phyloP scores from a whole-genome alignment of 1,140 invertebrate species.

The Drosophila auraria region DNA sequence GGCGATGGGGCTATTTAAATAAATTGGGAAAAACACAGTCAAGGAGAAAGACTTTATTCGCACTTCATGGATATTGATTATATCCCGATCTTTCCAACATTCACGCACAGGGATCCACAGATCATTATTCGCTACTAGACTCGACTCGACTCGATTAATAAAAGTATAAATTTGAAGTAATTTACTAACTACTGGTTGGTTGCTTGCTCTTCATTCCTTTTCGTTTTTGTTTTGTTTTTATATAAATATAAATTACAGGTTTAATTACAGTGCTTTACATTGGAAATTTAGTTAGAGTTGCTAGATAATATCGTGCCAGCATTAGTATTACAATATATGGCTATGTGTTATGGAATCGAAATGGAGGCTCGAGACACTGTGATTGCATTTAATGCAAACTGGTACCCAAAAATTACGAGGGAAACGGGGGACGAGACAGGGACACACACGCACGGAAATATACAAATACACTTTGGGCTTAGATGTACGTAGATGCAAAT shows the following conservation, averaged over 20 bases:
- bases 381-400: conserved; percentile 72
- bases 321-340: conserved; percentile 50
- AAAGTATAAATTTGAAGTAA: conserved; percentile 73
- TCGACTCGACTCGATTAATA: conserved; percentile 44
- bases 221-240: conserved; percentile 3
- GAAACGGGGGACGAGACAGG: conserved; percentile 18
- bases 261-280: conserved; percentile 59
- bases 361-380: conserved; percentile 54
- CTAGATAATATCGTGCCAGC: conserved; percentile 63
- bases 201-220: conserved; percentile 36
- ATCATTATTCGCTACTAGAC: conserved; percentile 25
- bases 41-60: conserved; percentile 2
- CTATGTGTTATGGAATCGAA: conserved; percentile 56
- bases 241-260: conserved; percentile 54
- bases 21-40: conserved; percentile 33
- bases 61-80: conserved; percentile 25
- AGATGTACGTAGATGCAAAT: conserved; percentile 53
- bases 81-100: conserved; percentile 13
- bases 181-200: conserved; percentile 72
- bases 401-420: conserved; percentile 12
- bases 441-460: conserved; percentile 59
- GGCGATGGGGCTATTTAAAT: conserved; percentile 28
- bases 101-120: conserved; percentile 14
- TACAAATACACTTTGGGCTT: conserved; percentile 72
- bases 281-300: conserved; percentile 48